Evolutionary conservation across 2,888 invertebrate genomes (phyloP), one percentile per base, ranked within the genome.

Genomic region (Tenthredo scrophulariae): DNA sequence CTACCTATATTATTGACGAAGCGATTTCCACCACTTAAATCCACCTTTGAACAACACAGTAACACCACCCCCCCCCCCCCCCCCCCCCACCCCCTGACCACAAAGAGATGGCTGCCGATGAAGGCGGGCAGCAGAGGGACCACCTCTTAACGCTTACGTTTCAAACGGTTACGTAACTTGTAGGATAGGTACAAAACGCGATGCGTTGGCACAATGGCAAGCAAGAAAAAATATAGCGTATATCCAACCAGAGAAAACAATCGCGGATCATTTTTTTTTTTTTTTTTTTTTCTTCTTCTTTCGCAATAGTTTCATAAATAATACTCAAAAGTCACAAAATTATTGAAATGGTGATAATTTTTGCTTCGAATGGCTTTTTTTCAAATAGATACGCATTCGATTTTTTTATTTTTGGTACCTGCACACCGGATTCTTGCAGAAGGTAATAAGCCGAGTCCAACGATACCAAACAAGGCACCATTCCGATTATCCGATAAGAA

Each of bases 141-240:
- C 62, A 62, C 62, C 62, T 62, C 62, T 62, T 62, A 26, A 62
- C 67, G 67, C 43, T 74, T 70, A 37, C 40, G 37, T 18, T 70
- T 70, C n/a, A 74, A 74, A 33, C 67, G 67, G 29, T 67, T 67
- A 67, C 67, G 67, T 67, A 67, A 67, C 33, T 33, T 22, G 33
- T 67, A 33, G 85, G 85, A 67, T 85, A 62, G 84, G 79, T 83
- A 67, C 7, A 18, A 67, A 33, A 67, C 33, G 33, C 50, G 62
- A 62, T 67, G 65, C 18, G 43, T 37, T 84, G 54, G 65, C 75
- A 70, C 62, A 58, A 50, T 29, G 67, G 82, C 13, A 62, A 62
- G 26, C 62, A 26, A 62, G 26, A 62, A 9, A 15, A 4, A 22
- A 26, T 62, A 62, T 62, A 13, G 26, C 13, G n/a, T 54, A 29